These are phyloP conservation scores for Leucozona laternaria DNA, from an alignment of 2,888 invertebrate genomes.

Conservation along the genomic window DNA sequence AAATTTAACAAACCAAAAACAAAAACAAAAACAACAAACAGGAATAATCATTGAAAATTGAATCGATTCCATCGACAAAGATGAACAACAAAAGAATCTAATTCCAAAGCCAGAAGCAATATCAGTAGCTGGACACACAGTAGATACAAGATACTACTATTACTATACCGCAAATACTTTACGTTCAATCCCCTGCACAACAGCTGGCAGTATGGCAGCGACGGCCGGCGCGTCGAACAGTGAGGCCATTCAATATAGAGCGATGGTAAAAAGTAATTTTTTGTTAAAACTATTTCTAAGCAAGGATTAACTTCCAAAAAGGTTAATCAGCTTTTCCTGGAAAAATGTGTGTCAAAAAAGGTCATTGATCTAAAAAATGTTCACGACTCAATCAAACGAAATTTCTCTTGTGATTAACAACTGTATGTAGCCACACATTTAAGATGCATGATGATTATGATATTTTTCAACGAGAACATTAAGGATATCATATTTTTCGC, in stretches of 20 bases:
- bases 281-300: too few species aligned
- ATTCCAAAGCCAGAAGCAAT: slow-evolving; percentile 9
- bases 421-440: too few species aligned
- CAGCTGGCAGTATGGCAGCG: neutral
- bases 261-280: neutral
- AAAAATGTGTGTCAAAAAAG: too few species aligned
- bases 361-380: too few species aligned
- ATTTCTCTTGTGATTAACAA: too few species aligned
- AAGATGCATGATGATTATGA: too few species aligned
- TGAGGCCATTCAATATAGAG: neutral
- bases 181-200: neutral
- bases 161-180: neutral
- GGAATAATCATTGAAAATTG: slow-evolving; percentile 66
- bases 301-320: too few species aligned
- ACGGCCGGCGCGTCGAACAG: neutral
- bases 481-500: too few species aligned
- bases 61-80: slow-evolving; percentile 60
- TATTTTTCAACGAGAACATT: too few species aligned
- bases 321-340: too few species aligned
- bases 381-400: too few species aligned
- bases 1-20: neutral
- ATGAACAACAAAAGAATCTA: slow-evolving; percentile 57
- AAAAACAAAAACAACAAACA: slow-evolving; percentile 34
- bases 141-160: neutral
- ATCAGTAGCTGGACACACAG: slow-evolving; percentile 18